Evolutionary conservation across 2,888 invertebrate genomes (phyloP), one percentile per base, ranked within the genome.

Genomic region (Selenia dentaria): DNA sequence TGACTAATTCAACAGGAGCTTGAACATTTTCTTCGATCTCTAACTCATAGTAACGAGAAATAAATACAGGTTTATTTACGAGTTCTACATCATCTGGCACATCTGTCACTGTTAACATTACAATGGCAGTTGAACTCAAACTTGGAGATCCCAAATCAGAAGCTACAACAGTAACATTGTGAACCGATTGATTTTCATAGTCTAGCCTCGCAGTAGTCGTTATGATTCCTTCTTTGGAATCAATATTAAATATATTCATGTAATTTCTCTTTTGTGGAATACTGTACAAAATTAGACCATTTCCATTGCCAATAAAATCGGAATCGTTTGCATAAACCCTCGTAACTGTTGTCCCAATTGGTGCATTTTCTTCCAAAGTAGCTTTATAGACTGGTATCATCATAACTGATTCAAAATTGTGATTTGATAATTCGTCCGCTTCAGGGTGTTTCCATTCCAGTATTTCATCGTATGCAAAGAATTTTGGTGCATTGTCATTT

Each of bases 71-170:
- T 62, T 87, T 84, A 27, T 87, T 84, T 6, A 80, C 79, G 22
- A 87, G 69, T 67, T 87, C 90, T 9, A 83, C 66, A 40, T 92
- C 92, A 65, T 94, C 94, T 1, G 93, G 92, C 5, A 94, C 90
- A 70, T 95, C 93, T 42, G 94, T 92, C 0, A 96, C 91, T 29
- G 92, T 93, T 3, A 96, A 90, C 36, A 94, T 83, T 6, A 96
- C 79, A 24, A 96, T 72, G 1, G 97, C 96, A 0, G 95, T 95
- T 0, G 96, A 94, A 46, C 95, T 96, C 2, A 96, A 84, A 62
- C 96, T 95, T 0, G 97, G 97, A 25, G 94, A 95, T 0, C 97
- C 97, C 39, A 97, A 90, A 82, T 97, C 97, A 0, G 96, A 96
- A 0, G 96, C 97, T 1, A 96, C 92, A 0, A 97, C 93, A 0